Percentiles rank a stretch among this genome's conserved stretches.
These are phyloP conservation scores for Tyrannus savana DNA, from an alignment of 2,113 vertebrate species.

Conservation along the genomic window DNA sequence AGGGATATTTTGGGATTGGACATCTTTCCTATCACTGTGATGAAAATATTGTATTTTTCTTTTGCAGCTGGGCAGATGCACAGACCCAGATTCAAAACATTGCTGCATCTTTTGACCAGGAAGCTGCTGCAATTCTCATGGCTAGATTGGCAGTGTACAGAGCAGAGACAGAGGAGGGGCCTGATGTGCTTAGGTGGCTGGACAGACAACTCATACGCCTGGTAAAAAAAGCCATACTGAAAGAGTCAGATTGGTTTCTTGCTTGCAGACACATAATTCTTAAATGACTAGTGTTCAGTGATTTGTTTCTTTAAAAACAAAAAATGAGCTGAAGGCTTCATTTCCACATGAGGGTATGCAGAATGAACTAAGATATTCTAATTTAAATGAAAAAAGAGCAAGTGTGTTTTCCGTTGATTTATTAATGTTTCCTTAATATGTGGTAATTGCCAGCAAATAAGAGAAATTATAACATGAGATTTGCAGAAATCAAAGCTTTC, in stretches of 20 bases:
- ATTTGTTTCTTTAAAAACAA: background rate
- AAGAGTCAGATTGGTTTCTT: background rate
- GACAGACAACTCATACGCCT: slow-evolving; percentile 95
- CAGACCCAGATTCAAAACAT: slow-evolving; percentile 97
- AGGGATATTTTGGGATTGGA: background rate
- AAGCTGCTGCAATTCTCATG: slow-evolving; percentile 96
- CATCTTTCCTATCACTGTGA: background rate
- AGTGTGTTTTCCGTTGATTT: background rate
- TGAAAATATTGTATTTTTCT: background rate
- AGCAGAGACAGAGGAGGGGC: slow-evolving; percentile 95
- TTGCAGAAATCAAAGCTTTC: background rate
- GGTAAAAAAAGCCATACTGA: slow-evolving; percentile 69
- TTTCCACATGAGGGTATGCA: background rate
- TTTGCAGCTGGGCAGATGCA: slow-evolving; percentile 93
- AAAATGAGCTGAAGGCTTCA: background rate
- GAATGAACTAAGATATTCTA: background rate
- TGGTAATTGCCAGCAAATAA: background rate
- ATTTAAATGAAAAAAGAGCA: background rate
- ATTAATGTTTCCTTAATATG: background rate
- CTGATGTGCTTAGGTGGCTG: slow-evolving; percentile 94
- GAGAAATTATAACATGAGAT: background rate
- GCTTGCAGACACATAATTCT: background rate
- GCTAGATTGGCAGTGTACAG: slow-evolving; percentile 92
- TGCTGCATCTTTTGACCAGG: slow-evolving; percentile 95
- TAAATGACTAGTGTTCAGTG: background rate